Evolutionary conservation across 2,113 vertebrate genomes (phyloP).

Genomic region (Melospiza georgiana): DNA sequence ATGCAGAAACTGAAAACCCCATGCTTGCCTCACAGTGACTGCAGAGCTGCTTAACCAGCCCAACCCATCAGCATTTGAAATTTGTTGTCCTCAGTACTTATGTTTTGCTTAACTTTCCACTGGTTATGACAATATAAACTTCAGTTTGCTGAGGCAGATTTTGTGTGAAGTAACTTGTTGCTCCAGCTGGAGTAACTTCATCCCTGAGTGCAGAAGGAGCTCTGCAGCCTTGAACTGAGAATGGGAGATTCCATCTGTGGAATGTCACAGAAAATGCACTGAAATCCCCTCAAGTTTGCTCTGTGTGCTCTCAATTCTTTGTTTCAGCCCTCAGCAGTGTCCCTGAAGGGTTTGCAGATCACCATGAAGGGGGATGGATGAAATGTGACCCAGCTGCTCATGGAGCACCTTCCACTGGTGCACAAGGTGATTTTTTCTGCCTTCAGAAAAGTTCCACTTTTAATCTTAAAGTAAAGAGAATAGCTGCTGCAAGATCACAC

Average conservation of each 20-base stretch:
- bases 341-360: not conserved
- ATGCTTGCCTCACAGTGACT: not conserved
- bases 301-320: not conserved
- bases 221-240: not conserved
- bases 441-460: not conserved
- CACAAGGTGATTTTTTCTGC: not conserved
- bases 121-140: not conserved
- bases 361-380: too few species aligned
- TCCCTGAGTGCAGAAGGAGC: not conserved
- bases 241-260: not conserved
- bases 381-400: not conserved
- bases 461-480: not conserved
- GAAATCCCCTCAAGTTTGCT: not conserved
- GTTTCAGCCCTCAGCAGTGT: not conserved
- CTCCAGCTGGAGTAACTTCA: not conserved
- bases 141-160: not conserved
- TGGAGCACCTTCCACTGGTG: not conserved
- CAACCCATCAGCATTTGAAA: not conserved
- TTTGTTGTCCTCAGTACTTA: not conserved
- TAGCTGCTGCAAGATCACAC: not conserved
- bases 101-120: not conserved
- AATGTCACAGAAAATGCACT: not conserved
- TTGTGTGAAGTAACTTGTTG: not conserved
- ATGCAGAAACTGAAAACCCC: not conserved
- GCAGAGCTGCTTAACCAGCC: constrained; percentile 15